Evolutionary conservation across 2,113 vertebrate species (phyloP).

Genomic region (Pseudorasbora parva): DNA sequence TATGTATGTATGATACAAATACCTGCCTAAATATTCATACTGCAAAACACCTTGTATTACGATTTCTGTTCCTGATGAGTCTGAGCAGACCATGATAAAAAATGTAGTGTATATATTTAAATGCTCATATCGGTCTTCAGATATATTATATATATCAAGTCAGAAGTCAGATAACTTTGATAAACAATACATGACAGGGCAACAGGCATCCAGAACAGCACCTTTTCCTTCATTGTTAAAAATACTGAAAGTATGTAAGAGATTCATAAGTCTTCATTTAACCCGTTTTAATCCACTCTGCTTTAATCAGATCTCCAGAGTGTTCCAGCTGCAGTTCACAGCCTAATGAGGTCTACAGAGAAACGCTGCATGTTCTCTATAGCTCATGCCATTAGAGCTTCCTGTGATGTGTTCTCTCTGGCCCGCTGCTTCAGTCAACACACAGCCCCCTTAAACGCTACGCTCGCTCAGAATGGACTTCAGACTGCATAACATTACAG

Average conservation of each 20-base stretch:
- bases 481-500: conserved; percentile 37
- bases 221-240: not conserved
- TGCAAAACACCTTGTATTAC: not conserved
- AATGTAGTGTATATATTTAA: not conserved
- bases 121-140: not conserved
- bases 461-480: conserved; percentile 26
- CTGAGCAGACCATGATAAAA: not conserved
- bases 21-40: not conserved
- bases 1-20: conserved; percentile 42
- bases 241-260: not conserved
- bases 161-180: not conserved
- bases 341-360: conserved; percentile 51
- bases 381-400: conserved; percentile 38
- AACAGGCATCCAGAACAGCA: not conserved
- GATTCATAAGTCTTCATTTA: conserved; percentile 6
- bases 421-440: conserved; percentile 36
- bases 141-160: not conserved
- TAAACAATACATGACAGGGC: not conserved
- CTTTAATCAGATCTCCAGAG: conserved; percentile 45
- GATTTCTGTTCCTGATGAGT: not conserved
- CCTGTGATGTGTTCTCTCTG: conserved; percentile 27
- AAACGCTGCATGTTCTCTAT: conserved; percentile 37
- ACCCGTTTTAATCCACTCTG: conserved; percentile 24
- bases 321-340: conserved; percentile 28
- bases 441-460: conserved; percentile 27